Conservation (phyloP, 2,797 vertebrate genomes). For the Danio tinwini region DNA sequence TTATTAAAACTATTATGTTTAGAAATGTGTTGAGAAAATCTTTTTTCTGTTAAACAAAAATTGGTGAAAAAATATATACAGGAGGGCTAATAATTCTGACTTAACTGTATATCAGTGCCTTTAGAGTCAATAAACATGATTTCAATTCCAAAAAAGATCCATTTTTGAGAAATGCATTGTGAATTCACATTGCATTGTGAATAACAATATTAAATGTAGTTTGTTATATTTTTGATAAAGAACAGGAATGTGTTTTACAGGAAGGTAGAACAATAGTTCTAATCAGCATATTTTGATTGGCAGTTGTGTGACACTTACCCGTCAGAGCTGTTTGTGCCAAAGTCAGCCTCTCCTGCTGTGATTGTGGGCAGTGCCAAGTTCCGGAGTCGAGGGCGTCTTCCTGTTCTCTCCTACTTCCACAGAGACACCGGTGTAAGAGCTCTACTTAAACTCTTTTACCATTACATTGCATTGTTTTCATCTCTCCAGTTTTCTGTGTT, state of each 20-base stretch:
- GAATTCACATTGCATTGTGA: background rate
- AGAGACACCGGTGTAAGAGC: conserved; percentile 87
- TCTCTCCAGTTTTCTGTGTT: background rate
- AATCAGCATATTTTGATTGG: conserved; percentile 20
- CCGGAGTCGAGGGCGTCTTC: conserved; percentile 92
- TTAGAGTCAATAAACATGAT: background rate
- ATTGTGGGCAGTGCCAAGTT: conserved; percentile 93
- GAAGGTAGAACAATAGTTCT: background rate
- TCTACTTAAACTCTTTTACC: background rate
- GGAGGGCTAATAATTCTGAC: too few species aligned
- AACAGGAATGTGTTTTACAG: background rate
- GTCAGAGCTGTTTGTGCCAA: conserved; percentile 89
- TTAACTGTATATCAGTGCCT: too few species aligned
- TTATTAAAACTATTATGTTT: too few species aligned
- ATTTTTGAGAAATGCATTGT: background rate
- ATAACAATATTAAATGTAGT: background rate
- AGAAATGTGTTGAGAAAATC: too few species aligned
- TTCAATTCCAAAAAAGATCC: background rate
- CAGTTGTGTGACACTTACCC: conserved; percentile 95
- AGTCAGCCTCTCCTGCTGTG: conserved; percentile 84
- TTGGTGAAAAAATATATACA: too few species aligned
- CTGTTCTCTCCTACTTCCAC: conserved; percentile 89
- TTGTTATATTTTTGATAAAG: background rate
- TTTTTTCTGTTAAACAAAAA: too few species aligned
- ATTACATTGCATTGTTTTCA: background rate